Conservation (phyloP, 2,888 invertebrate species). For the Himalopsyche kuldschensis region DNA sequence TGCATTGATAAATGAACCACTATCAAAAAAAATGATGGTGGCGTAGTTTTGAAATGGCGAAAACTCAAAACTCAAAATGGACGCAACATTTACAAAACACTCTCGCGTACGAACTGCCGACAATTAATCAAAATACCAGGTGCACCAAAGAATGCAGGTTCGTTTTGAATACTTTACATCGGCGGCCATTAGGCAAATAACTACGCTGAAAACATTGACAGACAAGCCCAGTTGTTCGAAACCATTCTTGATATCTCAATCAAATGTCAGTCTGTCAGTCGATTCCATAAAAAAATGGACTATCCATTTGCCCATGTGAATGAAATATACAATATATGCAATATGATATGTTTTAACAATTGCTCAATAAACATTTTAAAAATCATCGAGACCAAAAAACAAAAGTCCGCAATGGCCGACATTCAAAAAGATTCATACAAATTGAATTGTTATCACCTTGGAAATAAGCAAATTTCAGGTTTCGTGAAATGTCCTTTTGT, state of each 20-base stretch:
- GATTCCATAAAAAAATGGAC: too few species aligned
- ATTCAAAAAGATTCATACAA: too few species aligned
- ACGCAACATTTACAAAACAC: constrained; percentile 1
- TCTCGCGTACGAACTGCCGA: background rate
- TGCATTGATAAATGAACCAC: background rate
- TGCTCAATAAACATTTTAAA: too few species aligned
- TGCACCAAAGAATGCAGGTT: constrained; percentile 16
- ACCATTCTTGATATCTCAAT: background rate
- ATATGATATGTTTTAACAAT: too few species aligned
- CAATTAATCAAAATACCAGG: constrained; percentile 1
- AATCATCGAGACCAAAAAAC: too few species aligned
- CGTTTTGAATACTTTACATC: constrained; percentile 34
- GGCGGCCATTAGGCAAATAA: constrained; percentile 38
- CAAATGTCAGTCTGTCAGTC: background rate
- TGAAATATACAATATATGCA: too few species aligned
- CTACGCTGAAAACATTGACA: constrained; percentile 39
- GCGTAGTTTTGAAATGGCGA: background rate
- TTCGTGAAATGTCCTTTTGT: too few species aligned
- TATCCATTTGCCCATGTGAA: too few species aligned
- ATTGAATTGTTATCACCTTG: too few species aligned
- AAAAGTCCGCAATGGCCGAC: too few species aligned
- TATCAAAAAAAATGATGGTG: background rate
- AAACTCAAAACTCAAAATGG: background rate
- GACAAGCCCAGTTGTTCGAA: constrained; percentile 15
- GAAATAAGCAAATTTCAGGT: too few species aligned